Percentiles rank a stretch among this genome's conserved stretches.
phyloP scores from a whole-genome alignment of 2,888 invertebrate species.

The Phyllotreta striolata region DNA sequence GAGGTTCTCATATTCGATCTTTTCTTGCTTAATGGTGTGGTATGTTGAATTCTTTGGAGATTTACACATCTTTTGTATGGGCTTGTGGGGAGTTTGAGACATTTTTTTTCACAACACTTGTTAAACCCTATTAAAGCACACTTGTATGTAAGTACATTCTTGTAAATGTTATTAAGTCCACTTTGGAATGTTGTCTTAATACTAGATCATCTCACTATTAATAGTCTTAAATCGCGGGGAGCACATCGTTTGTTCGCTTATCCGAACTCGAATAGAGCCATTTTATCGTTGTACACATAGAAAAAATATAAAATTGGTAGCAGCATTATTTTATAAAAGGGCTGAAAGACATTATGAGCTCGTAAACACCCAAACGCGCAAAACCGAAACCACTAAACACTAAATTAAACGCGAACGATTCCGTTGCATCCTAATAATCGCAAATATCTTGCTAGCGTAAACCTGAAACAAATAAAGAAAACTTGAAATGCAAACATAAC shows the following conservation, averaged over 20 bases:
- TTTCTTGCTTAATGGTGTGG: slow-evolving; percentile 52
- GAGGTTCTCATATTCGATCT: slow-evolving; percentile 59
- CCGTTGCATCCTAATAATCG: slow-evolving; percentile 26
- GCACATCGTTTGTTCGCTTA: slow-evolving; percentile 50
- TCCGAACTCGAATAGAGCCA: slow-evolving; percentile 62
- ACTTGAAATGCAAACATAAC: slow-evolving; percentile 55
- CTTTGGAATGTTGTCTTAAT: slow-evolving; percentile 41
- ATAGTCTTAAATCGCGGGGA: slow-evolving; percentile 25
- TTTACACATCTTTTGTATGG: slow-evolving; percentile 61
- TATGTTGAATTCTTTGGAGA: slow-evolving; percentile 58
- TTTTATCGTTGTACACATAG: slow-evolving; percentile 57
- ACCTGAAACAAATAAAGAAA: slow-evolving; percentile 54
- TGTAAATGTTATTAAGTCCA: slow-evolving; percentile 33
- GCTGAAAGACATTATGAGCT: slow-evolving; percentile 42
- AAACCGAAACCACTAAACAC: slow-evolving; percentile 34
- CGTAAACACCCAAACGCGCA: slow-evolving; percentile 38
- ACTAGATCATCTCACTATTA: slow-evolving; percentile 36
- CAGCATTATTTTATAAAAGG: slow-evolving; percentile 53
- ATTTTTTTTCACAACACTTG: slow-evolving; percentile 54
- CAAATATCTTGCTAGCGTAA: slow-evolving; percentile 28
- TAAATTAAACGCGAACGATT: slow-evolving; percentile 32
- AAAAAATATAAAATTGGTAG: slow-evolving; percentile 45
- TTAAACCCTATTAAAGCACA: slow-evolving; percentile 44
- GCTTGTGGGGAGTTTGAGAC: slow-evolving; percentile 59
- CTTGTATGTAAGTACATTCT: slow-evolving; percentile 48